A percentile compares a stretch with the other conserved stretches of the same genome.
Evolutionary conservation across 2,797 vertebrate genomes (phyloP).

Genomic region (Syngnathus acus): DNA sequence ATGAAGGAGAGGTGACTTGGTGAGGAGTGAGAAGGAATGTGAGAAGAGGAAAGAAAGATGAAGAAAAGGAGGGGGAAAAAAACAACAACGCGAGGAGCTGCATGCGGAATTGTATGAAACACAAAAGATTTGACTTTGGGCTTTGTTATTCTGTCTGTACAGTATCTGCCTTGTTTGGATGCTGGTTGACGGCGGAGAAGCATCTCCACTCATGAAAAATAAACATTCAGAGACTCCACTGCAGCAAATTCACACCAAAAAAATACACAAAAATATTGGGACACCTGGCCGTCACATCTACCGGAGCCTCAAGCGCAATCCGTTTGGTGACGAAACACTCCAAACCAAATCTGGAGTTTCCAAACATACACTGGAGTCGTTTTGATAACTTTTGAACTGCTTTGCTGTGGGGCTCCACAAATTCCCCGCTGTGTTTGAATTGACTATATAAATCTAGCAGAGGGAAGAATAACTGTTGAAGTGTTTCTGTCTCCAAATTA

Average conservation of each 20-base stretch:
- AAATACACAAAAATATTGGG: background rate
- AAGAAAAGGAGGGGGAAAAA: constrained; percentile 1
- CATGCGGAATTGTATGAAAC: constrained; percentile 11
- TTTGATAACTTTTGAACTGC: constrained; percentile 37
- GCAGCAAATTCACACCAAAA: background rate
- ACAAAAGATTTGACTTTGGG: background rate
- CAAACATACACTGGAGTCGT: constrained; percentile 23
- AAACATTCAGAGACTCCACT: constrained; percentile 38
- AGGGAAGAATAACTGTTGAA: constrained; percentile 20
- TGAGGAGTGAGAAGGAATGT: constrained; percentile 3
- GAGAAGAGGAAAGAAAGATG: constrained; percentile 9
- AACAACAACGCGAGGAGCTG: background rate
- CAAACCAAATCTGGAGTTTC: constrained; percentile 9
- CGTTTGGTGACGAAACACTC: background rate
- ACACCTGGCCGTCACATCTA: background rate
- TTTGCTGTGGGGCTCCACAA: constrained; percentile 26
- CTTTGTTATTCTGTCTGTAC: constrained; percentile 25
- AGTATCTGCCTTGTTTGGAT: constrained; percentile 49
- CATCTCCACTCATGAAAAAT: constrained; percentile 55
- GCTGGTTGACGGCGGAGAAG: constrained; percentile 49
- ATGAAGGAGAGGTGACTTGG: constrained; percentile 4
- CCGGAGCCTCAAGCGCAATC: background rate
- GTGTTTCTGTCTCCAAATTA: constrained; percentile 27
- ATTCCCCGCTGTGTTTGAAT: constrained; percentile 39
- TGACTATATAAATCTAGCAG: constrained; percentile 41